A percentile compares a stretch with the other conserved stretches of the same genome.
Conservation (phyloP, 1,140 invertebrate species). For the Euura lappo region DNA sequence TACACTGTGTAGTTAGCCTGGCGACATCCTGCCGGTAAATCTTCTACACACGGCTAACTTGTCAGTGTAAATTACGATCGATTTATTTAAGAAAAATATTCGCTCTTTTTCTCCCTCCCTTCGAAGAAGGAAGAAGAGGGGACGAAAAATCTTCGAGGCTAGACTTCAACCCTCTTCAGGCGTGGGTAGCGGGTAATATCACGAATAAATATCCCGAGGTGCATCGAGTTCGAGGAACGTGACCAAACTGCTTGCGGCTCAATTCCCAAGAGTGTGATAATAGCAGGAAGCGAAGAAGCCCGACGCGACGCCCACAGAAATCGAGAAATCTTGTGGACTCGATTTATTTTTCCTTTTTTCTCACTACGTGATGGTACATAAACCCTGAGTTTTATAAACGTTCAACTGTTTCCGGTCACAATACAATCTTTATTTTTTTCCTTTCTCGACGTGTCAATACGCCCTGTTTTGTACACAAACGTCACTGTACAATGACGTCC, state of each 20-base stretch:
- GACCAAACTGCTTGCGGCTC: conserved; percentile 29
- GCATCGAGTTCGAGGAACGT: conserved; percentile 28
- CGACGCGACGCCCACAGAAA: conserved; percentile 16
- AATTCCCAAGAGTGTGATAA: conserved; percentile 36
- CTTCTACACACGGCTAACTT: too few species aligned
- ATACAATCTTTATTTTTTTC: not conserved
- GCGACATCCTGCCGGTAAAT: too few species aligned
- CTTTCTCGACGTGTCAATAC: conserved; percentile 40
- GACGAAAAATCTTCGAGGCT: not conserved
- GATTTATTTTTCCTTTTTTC: conserved; percentile 25
- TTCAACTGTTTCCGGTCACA: conserved; percentile 1
- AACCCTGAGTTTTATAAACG: conserved; percentile 27
- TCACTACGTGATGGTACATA: conserved; percentile 40
- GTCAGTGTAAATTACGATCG: too few species aligned
- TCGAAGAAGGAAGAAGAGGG: too few species aligned
- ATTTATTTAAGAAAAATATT: too few species aligned
- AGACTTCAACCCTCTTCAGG: not conserved
- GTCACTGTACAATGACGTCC: conserved; percentile 38
- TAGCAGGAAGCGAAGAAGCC: conserved; percentile 23
- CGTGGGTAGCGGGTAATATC: not conserved
- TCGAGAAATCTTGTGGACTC: conserved; percentile 42
- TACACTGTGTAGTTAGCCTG: too few species aligned
- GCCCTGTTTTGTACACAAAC: conserved; percentile 53
- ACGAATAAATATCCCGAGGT: not conserved
- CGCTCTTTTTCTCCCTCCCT: too few species aligned